Base-by-base conservation (phyloP, 1,140 invertebrate species). In the Cepaea nemoralis region DNA sequence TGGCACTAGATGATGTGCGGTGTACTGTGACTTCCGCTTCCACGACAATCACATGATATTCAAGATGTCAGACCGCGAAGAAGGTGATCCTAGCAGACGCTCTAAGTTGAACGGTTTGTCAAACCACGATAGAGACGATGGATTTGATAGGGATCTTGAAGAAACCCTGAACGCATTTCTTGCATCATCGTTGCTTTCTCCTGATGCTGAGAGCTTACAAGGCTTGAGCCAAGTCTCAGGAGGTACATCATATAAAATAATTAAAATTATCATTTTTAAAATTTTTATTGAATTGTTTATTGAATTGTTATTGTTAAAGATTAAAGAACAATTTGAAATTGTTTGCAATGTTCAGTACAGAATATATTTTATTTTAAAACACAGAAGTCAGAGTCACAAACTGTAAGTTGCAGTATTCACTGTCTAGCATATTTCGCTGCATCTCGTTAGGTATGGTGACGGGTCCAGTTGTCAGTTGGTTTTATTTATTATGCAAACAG, bases 11-110 rank as follows among this genome's bases (percentile, higher is more conserved):
- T 39, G 22, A 50, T 40, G 22, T 16, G 39, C 10, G 27, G 2
- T n/a, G n/a, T n/a, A 31, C 45, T 45, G 14, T 8, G 10, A 27
- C 70, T 66, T 45, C 27, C 33, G 33, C 24, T 55, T 27, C 37
- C 37, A 16, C 1, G 24, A 42, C 14, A 35, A 67, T 66, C 59
- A 67, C 33, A 40, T 50, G 40, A 78, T 50, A 75, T 48, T 33
- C 39, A 83, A 82, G 39, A 82, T 83, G 77, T 77, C 77, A 14
- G 70, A 84, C 45, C 48, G 63, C n/a, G 77, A 82, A n/a, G 75
- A 79, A 3, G 31, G 42, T 27, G 73, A 82, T 50, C 33, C 35
- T 6, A 45, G 73, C 19, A 66, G 74, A 37, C 14, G n/a, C n/a
- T n/a, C 6, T 39, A 40, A 24, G 27, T 50, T 74, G 2, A 74